Evolutionary conservation across 2,888 invertebrate species (phyloP), one percentile per base, ranked within the genome.

Genomic region (Ernsta delagoae): DNA sequence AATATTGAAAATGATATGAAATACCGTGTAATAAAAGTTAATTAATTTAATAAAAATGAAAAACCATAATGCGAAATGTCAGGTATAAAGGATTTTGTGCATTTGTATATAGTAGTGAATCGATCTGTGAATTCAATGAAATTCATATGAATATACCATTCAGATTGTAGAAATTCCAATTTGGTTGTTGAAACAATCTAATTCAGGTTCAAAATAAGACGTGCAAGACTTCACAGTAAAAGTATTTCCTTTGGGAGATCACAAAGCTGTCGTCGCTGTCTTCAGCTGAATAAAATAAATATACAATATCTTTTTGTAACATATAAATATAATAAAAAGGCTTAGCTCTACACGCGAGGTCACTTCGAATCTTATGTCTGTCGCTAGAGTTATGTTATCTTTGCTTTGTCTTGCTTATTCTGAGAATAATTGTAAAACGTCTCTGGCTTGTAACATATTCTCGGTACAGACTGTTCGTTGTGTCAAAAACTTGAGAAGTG

Each of bases 211-310:
- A 73, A 75, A 76, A 78, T 73, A 77, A 77, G 74, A 74, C 74
- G 70, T 74, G 74, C 73, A 73, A 75, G 72, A 73, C 75, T 75
- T 70, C 74, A 73, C 72, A 74, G 66, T 59, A 65, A 50, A 70
- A 73, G 75, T 72, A 78, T 78, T 75, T 77, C 79, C 77, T 75
- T 73, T 72, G 78, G 78, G 78, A 76, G 65, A 68, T 66, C 71
- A 70, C 74, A 71, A 74, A 74, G 73, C 75, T 77, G 79, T 77
- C 77, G 73, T 71, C 77, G 71, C 68, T 70, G 75, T 77, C 77
- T 77, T 73, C 70, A 73, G 70, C 72, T 73, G 69, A 74, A 77
- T 76, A 79, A 78, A 75, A 72, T 70, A 74, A 77, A 77, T 74
- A 69, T 73, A 74, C 72, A 73, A 59, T 69, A 71, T 74, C 4